Base-by-base conservation (phyloP, 2,888 invertebrate species). In the Leptothorax acervorum region DNA sequence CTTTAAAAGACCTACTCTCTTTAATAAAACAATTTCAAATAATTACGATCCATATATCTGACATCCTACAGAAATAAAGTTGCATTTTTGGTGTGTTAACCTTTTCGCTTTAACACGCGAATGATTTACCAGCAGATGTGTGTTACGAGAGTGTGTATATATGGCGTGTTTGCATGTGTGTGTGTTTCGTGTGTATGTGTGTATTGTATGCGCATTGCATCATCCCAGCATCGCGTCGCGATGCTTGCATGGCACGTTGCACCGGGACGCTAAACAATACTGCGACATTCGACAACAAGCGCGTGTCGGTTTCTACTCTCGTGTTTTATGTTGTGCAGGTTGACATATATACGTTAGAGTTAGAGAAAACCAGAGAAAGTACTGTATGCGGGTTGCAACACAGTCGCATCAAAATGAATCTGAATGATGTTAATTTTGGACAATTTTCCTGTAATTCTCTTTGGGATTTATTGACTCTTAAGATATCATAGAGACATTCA, bases 51-150 rank as follows among this genome's bases (percentile, higher is more conserved):
- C 18, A 28, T 5, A 39, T 15, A 15, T 5, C 5, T 23, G 23
- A 63, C 23, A 65, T 23, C 1, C 1, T 1, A 31, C 28, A 53
- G 23, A 66, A 39, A 15, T 28, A 57, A 28, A 57, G n/a, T 83
- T 78, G 66, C 84, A 86, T 84, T 83, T 90, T 91, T 88, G 89
- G 81, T 83, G 89, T 86, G 89, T 88, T 90, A 91, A 92, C 88
- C 91, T 91, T 91, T 93, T 92, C 90, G 90, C 86, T 91, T 91
- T 89, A 91, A 90, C 91, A 90, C 87, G 87, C 87, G 87, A 88
- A 92, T 92, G 92, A 93, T 93, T 93, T 92, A 93, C 85, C 86
- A 89, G 85, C 89, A 88, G 88, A 31, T 28, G 53, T 23, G 51
- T 68, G 42, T 35, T 31, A 35, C 31, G 15, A n/a, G 4, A 9